phyloP scores from a whole-genome alignment of 2,888 invertebrate species.

The Coleophora deauratella region DNA sequence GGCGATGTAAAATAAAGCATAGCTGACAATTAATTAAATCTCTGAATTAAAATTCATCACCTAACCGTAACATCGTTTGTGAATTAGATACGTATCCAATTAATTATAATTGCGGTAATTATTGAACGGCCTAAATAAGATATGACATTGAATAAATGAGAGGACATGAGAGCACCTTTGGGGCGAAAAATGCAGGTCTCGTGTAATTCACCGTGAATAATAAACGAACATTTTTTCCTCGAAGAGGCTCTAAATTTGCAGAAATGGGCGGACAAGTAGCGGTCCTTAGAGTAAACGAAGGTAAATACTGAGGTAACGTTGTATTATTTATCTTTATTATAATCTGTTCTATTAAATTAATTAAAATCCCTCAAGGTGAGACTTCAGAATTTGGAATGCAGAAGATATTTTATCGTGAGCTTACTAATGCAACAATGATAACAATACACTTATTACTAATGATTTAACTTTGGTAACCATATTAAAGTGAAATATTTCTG shows the following conservation, averaged over 20 bases:
- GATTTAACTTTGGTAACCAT: no score
- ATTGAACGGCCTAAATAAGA: slow-evolving; percentile 40
- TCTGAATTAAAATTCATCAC: not conserved
- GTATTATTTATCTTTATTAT: slow-evolving; percentile 20
- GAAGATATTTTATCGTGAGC: no score
- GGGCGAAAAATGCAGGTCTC: slow-evolving; percentile 51
- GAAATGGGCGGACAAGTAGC: slow-evolving; percentile 29
- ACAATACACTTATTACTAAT: no score
- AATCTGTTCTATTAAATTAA: slow-evolving; percentile 32
- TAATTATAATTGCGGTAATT: slow-evolving; percentile 33
- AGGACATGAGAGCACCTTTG: slow-evolving; percentile 43
- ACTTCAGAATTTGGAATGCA: no score
- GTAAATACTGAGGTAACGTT: slow-evolving; percentile 3
- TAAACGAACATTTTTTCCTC: slow-evolving; percentile 49
- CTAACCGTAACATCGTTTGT: no score
- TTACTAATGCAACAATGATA: no score
- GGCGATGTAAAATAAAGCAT: no score
- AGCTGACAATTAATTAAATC: no score
- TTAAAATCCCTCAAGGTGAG: no score
- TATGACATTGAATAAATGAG: slow-evolving; percentile 54
- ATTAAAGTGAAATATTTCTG: no score
- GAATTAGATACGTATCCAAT: slow-evolving; percentile 9
- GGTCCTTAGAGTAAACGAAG: slow-evolving; percentile 33
- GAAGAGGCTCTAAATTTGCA: slow-evolving; percentile 30
- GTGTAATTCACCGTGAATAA: slow-evolving; percentile 63